A percentile compares a stretch with the other conserved stretches of the same genome.
Conservation (phyloP, 2,113 vertebrate species). For the Kobus ellipsiprymnus region DNA sequence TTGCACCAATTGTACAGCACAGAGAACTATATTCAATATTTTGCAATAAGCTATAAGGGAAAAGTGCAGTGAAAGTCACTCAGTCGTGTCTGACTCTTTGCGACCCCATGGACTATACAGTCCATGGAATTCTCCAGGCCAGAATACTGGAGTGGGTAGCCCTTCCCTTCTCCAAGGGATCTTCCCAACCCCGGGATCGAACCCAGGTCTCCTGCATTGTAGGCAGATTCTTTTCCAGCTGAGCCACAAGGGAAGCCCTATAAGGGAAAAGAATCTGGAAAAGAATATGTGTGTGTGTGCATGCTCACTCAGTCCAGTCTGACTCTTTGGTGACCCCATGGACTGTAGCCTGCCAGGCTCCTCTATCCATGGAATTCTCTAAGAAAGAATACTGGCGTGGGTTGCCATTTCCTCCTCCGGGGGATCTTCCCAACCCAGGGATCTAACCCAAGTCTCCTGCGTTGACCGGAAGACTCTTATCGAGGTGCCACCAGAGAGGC, state of each 20-base stretch:
- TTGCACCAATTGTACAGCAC: not conserved
- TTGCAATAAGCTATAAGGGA: not conserved
- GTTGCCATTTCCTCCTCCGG: not conserved
- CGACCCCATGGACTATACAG: no score
- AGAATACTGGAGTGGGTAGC: no score
- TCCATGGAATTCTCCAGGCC: no score
- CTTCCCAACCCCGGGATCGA: no score
- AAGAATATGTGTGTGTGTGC: not conserved
- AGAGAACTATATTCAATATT: not conserved
- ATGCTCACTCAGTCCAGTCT: not conserved
- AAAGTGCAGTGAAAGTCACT: not conserved
- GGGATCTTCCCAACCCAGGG: not conserved
- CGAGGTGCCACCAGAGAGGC: not conserved
- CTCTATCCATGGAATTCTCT: not conserved
- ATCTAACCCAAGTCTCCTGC: not conserved
- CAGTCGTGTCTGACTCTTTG: no score
- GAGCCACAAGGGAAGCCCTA: not conserved
- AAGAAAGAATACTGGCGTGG: not conserved
- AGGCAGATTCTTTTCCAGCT: no score
- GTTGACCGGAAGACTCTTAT: not conserved
- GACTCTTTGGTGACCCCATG: not conserved
- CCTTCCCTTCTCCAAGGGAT: no score
- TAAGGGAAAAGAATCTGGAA: not conserved
- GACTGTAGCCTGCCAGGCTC: not conserved
- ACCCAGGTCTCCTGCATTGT: no score